Conservation (phyloP, 2,113 vertebrate species). For the Corythoichthys haematopterus region DNA sequence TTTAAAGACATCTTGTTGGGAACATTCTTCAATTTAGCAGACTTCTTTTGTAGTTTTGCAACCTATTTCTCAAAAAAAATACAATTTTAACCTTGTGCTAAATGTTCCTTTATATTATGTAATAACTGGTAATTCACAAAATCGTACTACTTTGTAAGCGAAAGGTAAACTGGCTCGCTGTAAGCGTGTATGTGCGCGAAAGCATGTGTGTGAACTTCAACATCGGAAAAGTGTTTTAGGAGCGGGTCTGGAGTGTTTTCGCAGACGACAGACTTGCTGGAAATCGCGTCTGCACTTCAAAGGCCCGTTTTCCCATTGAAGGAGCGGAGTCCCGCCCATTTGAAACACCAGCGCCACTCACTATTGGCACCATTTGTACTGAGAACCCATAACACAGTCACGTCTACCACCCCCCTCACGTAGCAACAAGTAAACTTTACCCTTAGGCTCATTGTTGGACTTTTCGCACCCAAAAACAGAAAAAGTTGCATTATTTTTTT, state of each 20-base stretch:
- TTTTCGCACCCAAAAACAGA: not conserved
- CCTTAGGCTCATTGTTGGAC: not conserved
- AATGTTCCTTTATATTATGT: not conserved
- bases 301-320: conserved; percentile 17
- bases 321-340: not conserved
- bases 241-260: conserved; percentile 51
- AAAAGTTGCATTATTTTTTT: not conserved
- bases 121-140: not conserved
- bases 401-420: not conserved
- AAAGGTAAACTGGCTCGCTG: not conserved
- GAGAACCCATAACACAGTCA: not conserved
- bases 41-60: too few relatives aligned
- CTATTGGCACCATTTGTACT: not conserved
- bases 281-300: conserved; percentile 64
- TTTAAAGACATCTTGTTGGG: too few relatives aligned
- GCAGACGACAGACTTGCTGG: conserved; percentile 52
- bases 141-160: not conserved
- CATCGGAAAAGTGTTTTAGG: conserved; percentile 59
- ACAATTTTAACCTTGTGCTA: too few relatives aligned
- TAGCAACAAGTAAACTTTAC: not conserved
- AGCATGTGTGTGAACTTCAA: conserved; percentile 41
- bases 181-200: not conserved
- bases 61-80: too few relatives aligned
- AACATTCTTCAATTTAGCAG: too few relatives aligned
- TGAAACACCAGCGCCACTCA: not conserved